phyloP scores from a whole-genome alignment of 2,113 vertebrate species.

The Scomber scombrus region DNA sequence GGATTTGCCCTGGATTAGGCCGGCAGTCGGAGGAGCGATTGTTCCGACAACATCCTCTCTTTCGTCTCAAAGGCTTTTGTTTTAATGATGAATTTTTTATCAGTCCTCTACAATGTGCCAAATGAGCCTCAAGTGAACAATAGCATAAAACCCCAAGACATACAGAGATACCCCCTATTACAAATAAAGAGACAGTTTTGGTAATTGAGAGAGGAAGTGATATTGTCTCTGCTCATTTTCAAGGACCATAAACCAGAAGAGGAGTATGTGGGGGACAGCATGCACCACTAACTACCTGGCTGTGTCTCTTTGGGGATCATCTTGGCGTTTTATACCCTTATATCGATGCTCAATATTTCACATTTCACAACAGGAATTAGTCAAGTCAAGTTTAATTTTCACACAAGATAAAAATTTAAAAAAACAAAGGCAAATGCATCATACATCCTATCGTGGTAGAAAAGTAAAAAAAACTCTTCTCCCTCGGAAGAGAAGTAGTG shows the following conservation, averaged over 20 bases:
- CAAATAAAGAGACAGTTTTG: slow-evolving; percentile 80
- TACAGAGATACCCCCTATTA: slow-evolving; percentile 73
- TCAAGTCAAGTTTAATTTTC: too few relatives aligned
- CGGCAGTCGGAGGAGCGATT: slow-evolving; percentile 71
- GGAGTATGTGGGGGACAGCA: slow-evolving; percentile 65
- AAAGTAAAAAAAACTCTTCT: slow-evolving; percentile 23
- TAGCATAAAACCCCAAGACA: slow-evolving; percentile 76
- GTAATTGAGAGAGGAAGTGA: slow-evolving; percentile 79
- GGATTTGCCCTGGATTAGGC: slow-evolving; percentile 82
- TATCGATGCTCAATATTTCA: slow-evolving; percentile 66
- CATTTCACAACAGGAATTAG: slow-evolving; percentile 68
- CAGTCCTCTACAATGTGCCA: slow-evolving; percentile 76
- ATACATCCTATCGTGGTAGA: slow-evolving; percentile 9
- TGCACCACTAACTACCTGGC: slow-evolving; percentile 67
- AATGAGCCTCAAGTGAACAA: slow-evolving; percentile 83
- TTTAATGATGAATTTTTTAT: slow-evolving; percentile 83
- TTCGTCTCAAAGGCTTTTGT: slow-evolving; percentile 79
- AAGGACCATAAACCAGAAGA: slow-evolving; percentile 78
- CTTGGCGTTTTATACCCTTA: slow-evolving; percentile 63
- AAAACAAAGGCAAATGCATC: too few relatives aligned
- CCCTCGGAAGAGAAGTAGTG: slow-evolving; percentile 51
- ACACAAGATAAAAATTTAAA: too few relatives aligned
- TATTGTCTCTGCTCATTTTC: slow-evolving; percentile 78
- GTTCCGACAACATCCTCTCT: slow-evolving; percentile 75
- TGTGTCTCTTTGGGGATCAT: slow-evolving; percentile 73